A percentile compares a stretch with the other conserved stretches of the same genome.
These are phyloP conservation scores for Drosophila varians DNA, from an alignment of 1,140 invertebrate species.

Conservation along the genomic window DNA sequence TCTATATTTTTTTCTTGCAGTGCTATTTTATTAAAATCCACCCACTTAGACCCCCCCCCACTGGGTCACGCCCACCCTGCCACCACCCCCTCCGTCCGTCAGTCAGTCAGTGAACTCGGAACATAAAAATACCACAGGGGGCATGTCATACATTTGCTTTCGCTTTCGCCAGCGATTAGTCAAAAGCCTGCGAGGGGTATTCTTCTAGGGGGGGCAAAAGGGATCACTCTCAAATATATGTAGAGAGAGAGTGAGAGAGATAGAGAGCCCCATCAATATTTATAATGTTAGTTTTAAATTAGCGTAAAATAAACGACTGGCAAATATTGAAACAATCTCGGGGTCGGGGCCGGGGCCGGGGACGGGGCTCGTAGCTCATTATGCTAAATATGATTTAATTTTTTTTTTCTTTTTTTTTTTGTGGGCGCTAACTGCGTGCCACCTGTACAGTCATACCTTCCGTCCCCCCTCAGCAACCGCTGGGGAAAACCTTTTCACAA, in stretches of 20 bases:
- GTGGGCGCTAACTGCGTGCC: constrained; percentile 10
- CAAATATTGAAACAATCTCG: constrained; percentile 64
- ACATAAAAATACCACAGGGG: constrained; percentile 61
- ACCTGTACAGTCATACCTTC: constrained; percentile 14
- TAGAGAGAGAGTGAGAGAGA: too few relatives aligned
- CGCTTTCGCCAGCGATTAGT: constrained; percentile 60
- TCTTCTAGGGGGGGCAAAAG: too few relatives aligned
- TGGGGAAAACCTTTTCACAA: constrained; percentile 2
- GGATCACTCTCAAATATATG: too few relatives aligned
- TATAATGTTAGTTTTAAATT: constrained; percentile 81
- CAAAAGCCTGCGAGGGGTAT: background rate
- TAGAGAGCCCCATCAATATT: constrained; percentile 56
- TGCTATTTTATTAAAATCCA: constrained; percentile 70
- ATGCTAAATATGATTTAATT: constrained; percentile 54
- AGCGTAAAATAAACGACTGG: constrained; percentile 71
- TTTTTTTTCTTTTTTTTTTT: too few relatives aligned
- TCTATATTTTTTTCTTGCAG: constrained; percentile 8
- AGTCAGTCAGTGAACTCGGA: constrained; percentile 59
- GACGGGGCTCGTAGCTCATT: constrained; percentile 21
- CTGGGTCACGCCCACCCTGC: constrained; percentile 18
- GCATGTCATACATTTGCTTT: constrained; percentile 79
- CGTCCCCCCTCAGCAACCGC: background rate
- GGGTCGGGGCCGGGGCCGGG: too few relatives aligned
- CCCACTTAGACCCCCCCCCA: constrained; percentile 10
- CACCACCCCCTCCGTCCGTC: background rate